A percentile compares a stretch with the other conserved stretches of the same genome.
Evolutionary conservation across 2,888 invertebrate genomes (phyloP).

Genomic region (Sisyra nigra): DNA sequence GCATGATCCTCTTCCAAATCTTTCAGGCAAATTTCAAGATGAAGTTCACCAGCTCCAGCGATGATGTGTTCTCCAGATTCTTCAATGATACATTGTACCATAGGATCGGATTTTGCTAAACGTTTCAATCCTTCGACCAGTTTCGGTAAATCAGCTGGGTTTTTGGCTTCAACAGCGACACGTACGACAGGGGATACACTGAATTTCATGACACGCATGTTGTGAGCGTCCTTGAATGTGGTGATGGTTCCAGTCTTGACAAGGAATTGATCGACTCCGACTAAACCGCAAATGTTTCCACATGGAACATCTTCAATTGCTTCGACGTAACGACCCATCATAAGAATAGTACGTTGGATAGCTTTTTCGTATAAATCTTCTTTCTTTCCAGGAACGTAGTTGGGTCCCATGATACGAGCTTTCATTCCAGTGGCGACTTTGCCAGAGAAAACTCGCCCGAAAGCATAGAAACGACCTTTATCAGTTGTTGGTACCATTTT

Average conservation of each 20-base stretch:
- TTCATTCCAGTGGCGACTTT: slow-evolving; percentile 80
- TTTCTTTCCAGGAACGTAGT: slow-evolving; percentile 95
- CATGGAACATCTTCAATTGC: slow-evolving; percentile 99
- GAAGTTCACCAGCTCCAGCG: slow-evolving; percentile 98
- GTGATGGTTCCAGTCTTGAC: slow-evolving; percentile 99
- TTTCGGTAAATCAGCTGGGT: slow-evolving; percentile 97
- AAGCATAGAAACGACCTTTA: slow-evolving; percentile 99
- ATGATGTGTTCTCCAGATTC: slow-evolving; percentile 99
- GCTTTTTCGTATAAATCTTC: slow-evolving; percentile 98
- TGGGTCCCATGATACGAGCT: slow-evolving; percentile 98
- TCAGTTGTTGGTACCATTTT: slow-evolving; percentile 99
- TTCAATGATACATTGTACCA: slow-evolving; percentile 99
- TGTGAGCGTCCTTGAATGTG: slow-evolving; percentile 98
- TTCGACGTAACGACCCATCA: slow-evolving; percentile 99
- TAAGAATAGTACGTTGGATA: slow-evolving; percentile 97
- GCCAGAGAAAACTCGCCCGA: slow-evolving; percentile 99
- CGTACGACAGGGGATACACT: slow-evolving; percentile 98
- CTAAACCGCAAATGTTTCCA: slow-evolving; percentile 99
- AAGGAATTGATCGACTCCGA: slow-evolving; percentile 98
- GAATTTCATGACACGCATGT: slow-evolving; percentile 99
- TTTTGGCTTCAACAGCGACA: slow-evolving; percentile 98
- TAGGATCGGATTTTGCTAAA: slow-evolving; percentile 99
- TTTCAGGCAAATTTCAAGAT: slow-evolving; percentile 99
- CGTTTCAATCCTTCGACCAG: slow-evolving; percentile 95
- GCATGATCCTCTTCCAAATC: slow-evolving; percentile 99